A percentile compares a stretch with the other conserved stretches of the same genome.
Conservation (phyloP, 2,888 invertebrate species). For the Mesopsocus fuscifrons region DNA sequence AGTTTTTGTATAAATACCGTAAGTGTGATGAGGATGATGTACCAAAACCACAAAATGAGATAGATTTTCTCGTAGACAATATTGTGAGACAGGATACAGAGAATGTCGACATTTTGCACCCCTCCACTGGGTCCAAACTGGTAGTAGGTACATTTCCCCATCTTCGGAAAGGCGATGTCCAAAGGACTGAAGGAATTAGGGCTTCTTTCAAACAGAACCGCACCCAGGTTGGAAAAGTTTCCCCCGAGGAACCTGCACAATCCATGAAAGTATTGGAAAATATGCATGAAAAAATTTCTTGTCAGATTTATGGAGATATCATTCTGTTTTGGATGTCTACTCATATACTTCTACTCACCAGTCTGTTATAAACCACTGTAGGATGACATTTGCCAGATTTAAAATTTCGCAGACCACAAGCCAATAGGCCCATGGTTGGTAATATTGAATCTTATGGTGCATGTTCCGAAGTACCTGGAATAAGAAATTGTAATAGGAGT, state of each 20-base stretch:
- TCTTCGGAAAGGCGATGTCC: background rate
- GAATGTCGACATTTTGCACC: background rate
- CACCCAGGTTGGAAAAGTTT: constrained; percentile 12
- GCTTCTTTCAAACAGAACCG: background rate
- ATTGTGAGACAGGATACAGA: background rate
- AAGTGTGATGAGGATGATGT: background rate
- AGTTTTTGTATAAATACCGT: too few species aligned
- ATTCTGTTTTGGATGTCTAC: too few species aligned
- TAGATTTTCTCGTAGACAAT: background rate
- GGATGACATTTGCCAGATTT: constrained; percentile 13
- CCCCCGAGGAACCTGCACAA: constrained; percentile 15
- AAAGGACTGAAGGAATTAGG: background rate
- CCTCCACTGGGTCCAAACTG: background rate
- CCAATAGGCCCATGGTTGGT: constrained; percentile 13
- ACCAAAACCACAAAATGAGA: background rate
- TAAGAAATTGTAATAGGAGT: too few species aligned
- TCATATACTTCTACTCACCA: background rate
- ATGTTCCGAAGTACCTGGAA: too few species aligned
- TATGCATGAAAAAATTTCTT: background rate
- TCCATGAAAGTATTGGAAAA: constrained; percentile 11
- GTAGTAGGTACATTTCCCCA: background rate
- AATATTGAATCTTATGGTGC: too few species aligned
- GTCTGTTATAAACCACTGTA: constrained; percentile 13
- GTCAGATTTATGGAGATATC: too few species aligned
- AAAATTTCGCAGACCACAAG: constrained; percentile 14